Evolutionary conservation across 2,113 vertebrate genomes (phyloP).

Genomic region (Heptranchias perlo): DNA sequence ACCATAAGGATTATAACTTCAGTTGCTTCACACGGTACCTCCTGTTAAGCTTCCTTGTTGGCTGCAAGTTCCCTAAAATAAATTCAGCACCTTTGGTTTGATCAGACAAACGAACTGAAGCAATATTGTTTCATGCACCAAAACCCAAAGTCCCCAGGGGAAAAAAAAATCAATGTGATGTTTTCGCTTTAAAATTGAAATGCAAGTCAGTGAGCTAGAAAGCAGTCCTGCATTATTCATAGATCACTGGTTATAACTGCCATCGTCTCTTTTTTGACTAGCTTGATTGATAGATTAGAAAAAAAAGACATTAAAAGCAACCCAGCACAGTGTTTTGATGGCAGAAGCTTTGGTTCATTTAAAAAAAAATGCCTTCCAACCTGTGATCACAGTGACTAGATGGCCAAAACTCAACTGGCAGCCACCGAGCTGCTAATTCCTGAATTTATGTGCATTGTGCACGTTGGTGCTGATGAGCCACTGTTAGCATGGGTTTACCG

Average conservation of each 20-base stretch:
- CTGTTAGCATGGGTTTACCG: background rate
- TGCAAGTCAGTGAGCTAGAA: background rate
- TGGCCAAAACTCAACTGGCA: background rate
- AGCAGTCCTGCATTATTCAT: background rate
- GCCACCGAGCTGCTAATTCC: background rate
- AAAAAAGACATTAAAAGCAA: background rate
- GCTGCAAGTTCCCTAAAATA: background rate
- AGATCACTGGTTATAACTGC: background rate
- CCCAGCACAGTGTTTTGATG: background rate
- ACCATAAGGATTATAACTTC: background rate
- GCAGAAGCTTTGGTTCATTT: background rate
- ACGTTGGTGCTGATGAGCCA: background rate
- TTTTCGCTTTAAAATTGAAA: slow-evolving; percentile 8
- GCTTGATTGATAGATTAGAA: background rate
- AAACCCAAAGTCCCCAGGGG: background rate
- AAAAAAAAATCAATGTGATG: background rate
- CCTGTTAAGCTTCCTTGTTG: background rate
- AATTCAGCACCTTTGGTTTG: background rate
- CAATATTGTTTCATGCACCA: background rate
- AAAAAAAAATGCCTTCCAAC: background rate
- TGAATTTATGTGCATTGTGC: background rate
- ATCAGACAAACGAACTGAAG: background rate
- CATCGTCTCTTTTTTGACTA: background rate
- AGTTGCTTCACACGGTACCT: background rate
- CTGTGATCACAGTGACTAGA: background rate